These are phyloP conservation scores for Anaspis maculata DNA, from an alignment of 2,888 invertebrate species.

Conservation along the genomic window DNA sequence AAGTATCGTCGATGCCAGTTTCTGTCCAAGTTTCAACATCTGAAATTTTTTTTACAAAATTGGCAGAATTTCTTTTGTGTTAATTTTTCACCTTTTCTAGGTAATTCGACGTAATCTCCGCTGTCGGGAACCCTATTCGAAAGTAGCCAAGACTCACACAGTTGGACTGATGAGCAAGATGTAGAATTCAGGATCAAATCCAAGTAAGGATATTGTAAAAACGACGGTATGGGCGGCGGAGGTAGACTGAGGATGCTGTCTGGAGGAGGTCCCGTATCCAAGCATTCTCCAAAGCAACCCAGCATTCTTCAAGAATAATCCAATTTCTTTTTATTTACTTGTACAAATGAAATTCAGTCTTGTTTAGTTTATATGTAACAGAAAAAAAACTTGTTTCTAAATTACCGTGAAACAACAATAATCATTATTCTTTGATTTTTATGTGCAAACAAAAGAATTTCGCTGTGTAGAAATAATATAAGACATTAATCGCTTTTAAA, in stretches of 20 bases:
- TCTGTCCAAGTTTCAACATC: slow-evolving; percentile 52
- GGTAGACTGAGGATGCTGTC: slow-evolving; percentile 76
- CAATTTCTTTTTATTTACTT: no score
- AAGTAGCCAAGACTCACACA: slow-evolving; percentile 51
- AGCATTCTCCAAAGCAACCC: slow-evolving; percentile 52
- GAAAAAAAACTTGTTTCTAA: no score
- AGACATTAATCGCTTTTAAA: no score
- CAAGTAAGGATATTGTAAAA: slow-evolving; percentile 50
- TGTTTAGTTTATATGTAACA: no score
- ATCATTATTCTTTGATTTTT: no score
- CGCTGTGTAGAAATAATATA: no score
- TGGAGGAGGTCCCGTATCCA: slow-evolving; percentile 68
- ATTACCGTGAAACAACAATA: no score
- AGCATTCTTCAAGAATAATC: no score
- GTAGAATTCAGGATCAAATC: slow-evolving; percentile 46
- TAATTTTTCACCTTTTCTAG: slow-evolving; percentile 65
- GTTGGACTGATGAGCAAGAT: slow-evolving; percentile 55
- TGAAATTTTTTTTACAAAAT: slow-evolving; percentile 14
- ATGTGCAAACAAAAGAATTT: no score
- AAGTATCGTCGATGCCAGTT: slow-evolving; percentile 64
- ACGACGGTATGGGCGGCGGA: slow-evolving; percentile 75
- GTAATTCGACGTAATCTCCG: slow-evolving; percentile 68
- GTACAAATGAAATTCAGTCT: no score
- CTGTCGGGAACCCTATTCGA: slow-evolving; percentile 28
- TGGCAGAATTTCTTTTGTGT: no score